Conservation (phyloP, 2,888 invertebrate species). For the Drosophila paramelanica region DNA sequence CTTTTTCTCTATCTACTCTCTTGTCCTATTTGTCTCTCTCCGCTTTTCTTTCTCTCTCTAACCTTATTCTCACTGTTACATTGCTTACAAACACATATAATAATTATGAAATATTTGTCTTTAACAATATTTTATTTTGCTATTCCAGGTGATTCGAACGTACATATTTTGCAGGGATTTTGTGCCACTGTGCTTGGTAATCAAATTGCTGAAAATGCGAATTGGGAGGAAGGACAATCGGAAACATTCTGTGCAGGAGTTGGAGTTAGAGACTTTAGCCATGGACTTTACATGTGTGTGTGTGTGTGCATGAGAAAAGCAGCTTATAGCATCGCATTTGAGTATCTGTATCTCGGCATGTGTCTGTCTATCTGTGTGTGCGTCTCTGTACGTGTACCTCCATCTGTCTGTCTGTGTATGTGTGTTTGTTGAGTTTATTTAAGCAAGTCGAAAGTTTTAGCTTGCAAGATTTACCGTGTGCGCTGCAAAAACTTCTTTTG, state of each 20-base stretch:
- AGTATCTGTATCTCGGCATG: slow-evolving; percentile 46
- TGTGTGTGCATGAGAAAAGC: slow-evolving; percentile 69
- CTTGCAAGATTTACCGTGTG: slow-evolving; percentile 77
- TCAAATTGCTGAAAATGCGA: slow-evolving; percentile 74
- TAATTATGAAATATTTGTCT: too few relatives aligned
- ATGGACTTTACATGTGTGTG: slow-evolving; percentile 60
- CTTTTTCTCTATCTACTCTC: too few relatives aligned
- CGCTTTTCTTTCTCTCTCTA: too few relatives aligned
- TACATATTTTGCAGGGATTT: neutral
- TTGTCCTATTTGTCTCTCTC: too few relatives aligned
- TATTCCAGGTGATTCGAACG: too few relatives aligned
- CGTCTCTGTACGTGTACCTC: slow-evolving; percentile 11
- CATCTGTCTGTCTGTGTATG: slow-evolving; percentile 19
- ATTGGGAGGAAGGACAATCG: slow-evolving; percentile 55
- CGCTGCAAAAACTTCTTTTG: slow-evolving; percentile 78
- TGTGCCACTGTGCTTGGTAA: slow-evolving; percentile 61
- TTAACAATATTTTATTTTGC: too few relatives aligned
- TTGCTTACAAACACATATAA: too few relatives aligned
- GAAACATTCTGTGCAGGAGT: slow-evolving; percentile 48
- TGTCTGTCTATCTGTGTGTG: slow-evolving; percentile 27
- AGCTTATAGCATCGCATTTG: slow-evolving; percentile 63
- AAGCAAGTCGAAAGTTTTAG: slow-evolving; percentile 80
- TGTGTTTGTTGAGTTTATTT: slow-evolving; percentile 71
- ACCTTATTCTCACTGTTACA: too few relatives aligned
- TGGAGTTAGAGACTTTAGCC: slow-evolving; percentile 45